Evolutionary conservation across 2,113 vertebrate species (phyloP).

Genomic region (Catagonus wagneri): DNA sequence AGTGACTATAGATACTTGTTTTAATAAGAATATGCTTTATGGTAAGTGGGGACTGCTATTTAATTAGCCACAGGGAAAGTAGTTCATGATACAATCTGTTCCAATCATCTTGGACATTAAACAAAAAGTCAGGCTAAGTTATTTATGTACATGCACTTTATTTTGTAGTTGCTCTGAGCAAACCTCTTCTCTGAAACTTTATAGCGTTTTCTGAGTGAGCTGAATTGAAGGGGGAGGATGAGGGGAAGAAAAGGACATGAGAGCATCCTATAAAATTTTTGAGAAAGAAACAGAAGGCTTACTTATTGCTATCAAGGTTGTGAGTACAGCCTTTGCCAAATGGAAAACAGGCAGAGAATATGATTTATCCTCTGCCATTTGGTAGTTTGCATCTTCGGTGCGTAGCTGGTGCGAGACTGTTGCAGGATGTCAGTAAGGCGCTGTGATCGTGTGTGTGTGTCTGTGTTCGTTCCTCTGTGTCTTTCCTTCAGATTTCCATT

Average conservation of each 20-base stretch:
- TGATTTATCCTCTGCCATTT: conserved; percentile 79
- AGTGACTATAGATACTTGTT: conserved; percentile 95
- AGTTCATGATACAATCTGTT: conserved; percentile 92
- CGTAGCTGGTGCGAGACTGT: conserved; percentile 72
- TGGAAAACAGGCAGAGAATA: conserved; percentile 74
- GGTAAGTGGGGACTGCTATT: conserved; percentile 94
- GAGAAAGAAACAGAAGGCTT: conserved; percentile 82
- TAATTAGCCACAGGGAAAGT: conserved; percentile 95
- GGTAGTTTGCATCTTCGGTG: conserved; percentile 81
- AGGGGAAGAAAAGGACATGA: conserved; percentile 74
- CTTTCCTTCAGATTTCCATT: conserved; percentile 75
- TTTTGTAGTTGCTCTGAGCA: conserved; percentile 88
- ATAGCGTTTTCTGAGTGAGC: conserved; percentile 78
- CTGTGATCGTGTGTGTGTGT: conserved; percentile 48
- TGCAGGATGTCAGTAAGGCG: conserved; percentile 76
- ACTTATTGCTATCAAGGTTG: conserved; percentile 81
- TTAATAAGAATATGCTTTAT: conserved; percentile 97
- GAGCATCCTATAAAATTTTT: conserved; percentile 75
- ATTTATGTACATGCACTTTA: conserved; percentile 89
- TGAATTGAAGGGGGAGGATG: conserved; percentile 65
- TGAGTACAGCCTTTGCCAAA: conserved; percentile 71
- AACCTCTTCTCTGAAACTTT: conserved; percentile 86
- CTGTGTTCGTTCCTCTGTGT: not conserved
- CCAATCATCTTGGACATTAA: conserved; percentile 92
- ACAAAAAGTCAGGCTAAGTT: conserved; percentile 90